phyloP scores from a whole-genome alignment of 1,140 invertebrate genomes.

The Sinonovacula constricta region DNA sequence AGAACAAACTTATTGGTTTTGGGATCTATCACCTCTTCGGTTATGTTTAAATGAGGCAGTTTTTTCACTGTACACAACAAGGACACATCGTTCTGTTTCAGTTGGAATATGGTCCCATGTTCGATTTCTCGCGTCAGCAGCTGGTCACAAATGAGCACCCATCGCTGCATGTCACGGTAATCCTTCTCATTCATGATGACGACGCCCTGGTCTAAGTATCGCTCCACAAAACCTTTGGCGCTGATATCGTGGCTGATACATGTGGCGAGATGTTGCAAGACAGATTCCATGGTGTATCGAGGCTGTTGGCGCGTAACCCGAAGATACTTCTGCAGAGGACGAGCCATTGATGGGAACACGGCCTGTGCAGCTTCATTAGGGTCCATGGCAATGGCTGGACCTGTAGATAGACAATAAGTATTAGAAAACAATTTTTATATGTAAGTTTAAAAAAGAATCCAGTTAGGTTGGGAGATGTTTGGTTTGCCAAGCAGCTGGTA shows the following conservation, averaged over 20 bases:
- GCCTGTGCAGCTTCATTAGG: constrained; percentile 97
- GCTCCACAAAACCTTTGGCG: constrained; percentile 94
- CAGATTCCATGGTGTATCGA: constrained; percentile 94
- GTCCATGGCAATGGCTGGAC: constrained; percentile 87
- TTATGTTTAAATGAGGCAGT: constrained; percentile 95
- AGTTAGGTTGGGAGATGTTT: too few species aligned
- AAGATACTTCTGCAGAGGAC: constrained; percentile 97
- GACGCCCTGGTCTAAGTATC: constrained; percentile 79
- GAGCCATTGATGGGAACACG: constrained; percentile 96
- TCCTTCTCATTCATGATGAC: constrained; percentile 74
- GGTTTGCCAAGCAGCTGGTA: too few species aligned
- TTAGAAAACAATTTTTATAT: too few species aligned
- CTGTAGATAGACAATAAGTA: too few species aligned
- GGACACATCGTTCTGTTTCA: constrained; percentile 95
- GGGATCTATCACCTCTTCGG: constrained; percentile 95
- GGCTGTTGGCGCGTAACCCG: constrained; percentile 97
- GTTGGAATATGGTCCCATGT: constrained; percentile 90
- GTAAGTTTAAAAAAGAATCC: too few species aligned
- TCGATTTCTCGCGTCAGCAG: constrained; percentile 89
- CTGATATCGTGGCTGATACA: constrained; percentile 95
- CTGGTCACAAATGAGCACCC: constrained; percentile 95
- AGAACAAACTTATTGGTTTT: constrained; percentile 97
- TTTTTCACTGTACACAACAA: constrained; percentile 90
- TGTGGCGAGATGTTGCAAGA: constrained; percentile 90
- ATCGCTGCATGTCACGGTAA: constrained; percentile 81